Conservation (phyloP, 2,113 vertebrate species). For the Coracopsis vasa region DNA sequence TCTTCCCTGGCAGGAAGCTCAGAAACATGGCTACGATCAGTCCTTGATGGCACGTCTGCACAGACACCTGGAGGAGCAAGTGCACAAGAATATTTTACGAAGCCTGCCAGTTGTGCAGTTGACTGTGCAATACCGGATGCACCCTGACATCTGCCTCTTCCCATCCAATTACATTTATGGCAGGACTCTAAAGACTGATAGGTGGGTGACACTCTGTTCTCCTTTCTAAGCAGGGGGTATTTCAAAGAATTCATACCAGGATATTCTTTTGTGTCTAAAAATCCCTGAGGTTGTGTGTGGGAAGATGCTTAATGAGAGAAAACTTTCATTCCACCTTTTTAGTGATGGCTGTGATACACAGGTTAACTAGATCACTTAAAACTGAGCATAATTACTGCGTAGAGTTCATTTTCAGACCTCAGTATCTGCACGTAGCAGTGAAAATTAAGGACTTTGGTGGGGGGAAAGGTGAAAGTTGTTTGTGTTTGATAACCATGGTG, state of each 20-base stretch:
- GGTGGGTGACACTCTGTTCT: conserved; percentile 43
- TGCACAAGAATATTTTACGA: background rate
- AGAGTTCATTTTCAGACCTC: background rate
- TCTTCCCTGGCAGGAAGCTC: conserved; percentile 75
- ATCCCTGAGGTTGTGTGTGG: background rate
- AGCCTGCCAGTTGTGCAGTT: conserved; percentile 74
- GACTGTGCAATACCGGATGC: conserved; percentile 85
- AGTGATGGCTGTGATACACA: background rate
- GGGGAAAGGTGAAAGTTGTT: background rate
- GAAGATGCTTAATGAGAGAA: background rate
- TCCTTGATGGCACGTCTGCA: conserved; percentile 84
- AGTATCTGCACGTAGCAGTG: background rate
- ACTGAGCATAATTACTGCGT: background rate
- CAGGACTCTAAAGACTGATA: conserved; percentile 73
- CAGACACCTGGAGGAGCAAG: conserved; percentile 63
- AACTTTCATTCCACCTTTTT: background rate
- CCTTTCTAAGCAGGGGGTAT: background rate
- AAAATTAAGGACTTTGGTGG: background rate
- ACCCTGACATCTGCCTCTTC: conserved; percentile 87
- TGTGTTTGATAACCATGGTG: background rate
- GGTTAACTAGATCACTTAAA: background rate
- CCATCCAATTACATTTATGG: conserved; percentile 83
- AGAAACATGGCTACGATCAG: conserved; percentile 80
- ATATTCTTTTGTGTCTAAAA: background rate
- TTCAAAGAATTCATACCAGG: background rate